Conservation (phyloP, 2,888 invertebrate genomes). For the Watsonalla binaria region DNA sequence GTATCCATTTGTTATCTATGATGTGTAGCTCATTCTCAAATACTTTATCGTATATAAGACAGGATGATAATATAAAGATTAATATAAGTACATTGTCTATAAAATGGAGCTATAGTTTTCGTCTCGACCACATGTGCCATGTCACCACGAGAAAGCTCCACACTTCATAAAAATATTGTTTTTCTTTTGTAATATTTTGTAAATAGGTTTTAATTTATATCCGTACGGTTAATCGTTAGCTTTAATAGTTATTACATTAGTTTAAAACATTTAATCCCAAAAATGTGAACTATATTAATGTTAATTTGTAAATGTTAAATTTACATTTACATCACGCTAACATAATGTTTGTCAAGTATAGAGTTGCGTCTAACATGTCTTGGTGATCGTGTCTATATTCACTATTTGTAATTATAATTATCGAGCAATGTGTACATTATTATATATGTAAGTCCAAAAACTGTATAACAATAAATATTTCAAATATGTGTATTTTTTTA, state of each 20-base stretch:
- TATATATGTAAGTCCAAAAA: slow-evolving; percentile 53
- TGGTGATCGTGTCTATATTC: slow-evolving; percentile 13
- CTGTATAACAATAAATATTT: slow-evolving; percentile 69
- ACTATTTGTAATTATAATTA: slow-evolving; percentile 17
- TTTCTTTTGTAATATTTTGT: slow-evolving; percentile 68
- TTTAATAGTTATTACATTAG: slow-evolving; percentile 73
- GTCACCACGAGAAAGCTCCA: slow-evolving; percentile 30
- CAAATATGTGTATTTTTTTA: slow-evolving; percentile 29
- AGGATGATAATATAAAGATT: background rate
- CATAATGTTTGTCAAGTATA: slow-evolving; percentile 16
- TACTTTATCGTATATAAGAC: too few relatives aligned
- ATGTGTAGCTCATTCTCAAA: too few relatives aligned
- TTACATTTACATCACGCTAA: slow-evolving; percentile 36
- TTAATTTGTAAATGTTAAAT: slow-evolving; percentile 32
- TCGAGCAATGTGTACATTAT: slow-evolving; percentile 55
- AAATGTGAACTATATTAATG: slow-evolving; percentile 59
- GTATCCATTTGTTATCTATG: too few relatives aligned
- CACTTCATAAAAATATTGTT: slow-evolving; percentile 12
- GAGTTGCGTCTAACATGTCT: slow-evolving; percentile 7
- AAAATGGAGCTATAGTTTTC: slow-evolving; percentile 4
- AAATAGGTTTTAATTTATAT: slow-evolving; percentile 72
- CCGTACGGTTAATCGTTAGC: slow-evolving; percentile 63
- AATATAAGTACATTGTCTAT: background rate
- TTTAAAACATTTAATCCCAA: slow-evolving; percentile 60
- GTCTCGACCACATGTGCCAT: slow-evolving; percentile 50